Evolutionary conservation across 2,888 invertebrate species (phyloP), one percentile per base, ranked within the genome.

Genomic region (Caenorhabditis japonica): DNA sequence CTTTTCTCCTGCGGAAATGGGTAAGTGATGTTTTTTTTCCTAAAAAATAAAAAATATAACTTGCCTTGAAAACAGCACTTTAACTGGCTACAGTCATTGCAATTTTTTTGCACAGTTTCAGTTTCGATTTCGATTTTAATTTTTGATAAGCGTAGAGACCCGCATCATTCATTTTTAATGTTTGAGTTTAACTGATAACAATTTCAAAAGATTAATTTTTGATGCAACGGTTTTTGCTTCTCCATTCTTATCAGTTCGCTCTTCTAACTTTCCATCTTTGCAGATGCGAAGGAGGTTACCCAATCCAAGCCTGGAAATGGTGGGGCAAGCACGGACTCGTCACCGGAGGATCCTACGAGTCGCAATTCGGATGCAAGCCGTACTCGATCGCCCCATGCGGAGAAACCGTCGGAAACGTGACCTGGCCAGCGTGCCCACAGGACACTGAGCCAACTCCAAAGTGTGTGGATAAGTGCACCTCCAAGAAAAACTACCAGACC

Each of bases 301-400:
- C 92, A 3, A 92, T 92, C 0, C 90, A 92, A 13, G 94, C 94
- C 8, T 95, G 95, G 94, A 90, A 91, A 53, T 94, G 93, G 88
- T 94, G 93, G 93, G 92, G 92, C 21, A 90, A 91, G 64, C 91
- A 91, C 56, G 95, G 95, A 1, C 89, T 95, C 46, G 94, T 95
- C 0, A 93, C 93, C 53, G 95, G 95, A 30, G 95, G 95, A 1
- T 90, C 91, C 66, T 79, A 70, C 66, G 79, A 75, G 41, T 27
- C 70, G 13, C 56, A 90, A 91, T 61, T 90, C 91, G 94, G 95
- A 10, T 96, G 95, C 89, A 91, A 91, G 79, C 95, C 95, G 0
- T 95, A 95, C 88, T 92, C 91, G 85, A 92, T 95, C 76, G 89
- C 91, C 7, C 93, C 94, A 0, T 95, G 95, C 88, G 94, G 94